Conservation (phyloP, 1,140 invertebrate genomes). For the Drosophila trapezifrons region DNA sequence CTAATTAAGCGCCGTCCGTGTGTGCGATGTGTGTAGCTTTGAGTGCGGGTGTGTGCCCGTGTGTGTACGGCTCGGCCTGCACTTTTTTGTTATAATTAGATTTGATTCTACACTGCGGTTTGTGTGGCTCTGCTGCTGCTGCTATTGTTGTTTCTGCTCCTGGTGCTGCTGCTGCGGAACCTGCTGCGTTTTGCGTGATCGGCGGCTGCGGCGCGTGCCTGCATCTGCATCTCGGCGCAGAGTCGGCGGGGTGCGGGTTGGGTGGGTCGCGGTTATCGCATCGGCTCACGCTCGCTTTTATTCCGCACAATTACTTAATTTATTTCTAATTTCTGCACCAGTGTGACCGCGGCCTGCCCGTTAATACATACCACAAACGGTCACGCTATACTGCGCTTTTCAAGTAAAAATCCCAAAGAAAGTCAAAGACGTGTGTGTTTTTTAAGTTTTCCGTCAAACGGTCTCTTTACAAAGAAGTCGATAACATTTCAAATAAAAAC, state of each 20-base stretch:
- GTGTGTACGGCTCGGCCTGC: conserved; percentile 43
- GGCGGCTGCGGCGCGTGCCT: conserved; percentile 19
- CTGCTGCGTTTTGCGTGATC: conserved; percentile 17
- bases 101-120: conserved; percentile 70
- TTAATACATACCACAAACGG: conserved; percentile 4
- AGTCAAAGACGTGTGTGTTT: too few relatives aligned
- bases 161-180: conserved; percentile 12
- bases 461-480: too few relatives aligned
- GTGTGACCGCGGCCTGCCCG: conserved; percentile 9
- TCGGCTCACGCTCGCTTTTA: conserved; percentile 37
- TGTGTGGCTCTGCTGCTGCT: conserved; percentile 58
- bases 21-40: not conserved
- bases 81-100: conserved; percentile 73
- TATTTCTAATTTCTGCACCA: conserved; percentile 45
- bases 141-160: conserved; percentile 20
- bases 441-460: too few relatives aligned
- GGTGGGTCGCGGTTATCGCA: conserved; percentile 35
- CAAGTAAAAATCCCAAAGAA: too few relatives aligned
- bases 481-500: too few relatives aligned
- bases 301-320: conserved; percentile 53
- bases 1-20: conserved; percentile 60
- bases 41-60: conserved; percentile 20
- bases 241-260: conserved; percentile 6
- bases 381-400: not conserved
- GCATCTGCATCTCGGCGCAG: conserved; percentile 40